Base-by-base conservation (phyloP, 2,113 vertebrate genomes). In the Rana temporaria region DNA sequence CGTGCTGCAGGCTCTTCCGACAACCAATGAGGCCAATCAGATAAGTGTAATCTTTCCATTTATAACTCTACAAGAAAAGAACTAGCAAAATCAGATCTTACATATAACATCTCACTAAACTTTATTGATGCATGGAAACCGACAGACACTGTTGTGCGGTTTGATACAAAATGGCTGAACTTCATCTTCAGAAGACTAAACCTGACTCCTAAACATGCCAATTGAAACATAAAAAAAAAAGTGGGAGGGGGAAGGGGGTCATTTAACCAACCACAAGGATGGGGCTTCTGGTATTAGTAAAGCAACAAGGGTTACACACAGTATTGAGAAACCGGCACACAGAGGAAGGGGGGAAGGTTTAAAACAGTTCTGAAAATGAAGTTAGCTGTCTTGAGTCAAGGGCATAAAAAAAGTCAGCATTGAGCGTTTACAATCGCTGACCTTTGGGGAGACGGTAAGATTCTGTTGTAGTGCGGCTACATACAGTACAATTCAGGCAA, bases 401-500 rank as follows among this genome's bases (percentile, higher is more conserved):
- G 91, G 92, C 91, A 92, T 92, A 93, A 92, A 93, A 94, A 93
- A 91, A 94, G 92, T 93, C 92, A 94, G 91, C 93, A 94, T 92
- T 95, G 94, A 94, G 92, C 91, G 87, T 92, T 93, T 93, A 94
- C 91, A 93, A 94, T 94, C 92, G 95, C 93, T 95, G 94, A 96
- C 94, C 95, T 92, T 93, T 94, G 93, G 94, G 94, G 91, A 93
- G 93, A 94, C 91, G 89, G 90, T 92, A 93, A 92, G 91, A 93
- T 93, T 93, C 93, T 96, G 95, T 96, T 95, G 96, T 97, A 96
- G 97, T 97, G 96, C 92, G 93, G 95, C 96, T 98, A 98, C 95
- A 96, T 97, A 99, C 96, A 97, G 96, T 97, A 97, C 95, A 96
- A 97, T 94, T 96, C 94, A 95, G 96, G 91, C 94, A 94, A 95